These are phyloP conservation scores for Limonius californicus DNA, from an alignment of 1,140 invertebrate species.

Conservation along the genomic window DNA sequence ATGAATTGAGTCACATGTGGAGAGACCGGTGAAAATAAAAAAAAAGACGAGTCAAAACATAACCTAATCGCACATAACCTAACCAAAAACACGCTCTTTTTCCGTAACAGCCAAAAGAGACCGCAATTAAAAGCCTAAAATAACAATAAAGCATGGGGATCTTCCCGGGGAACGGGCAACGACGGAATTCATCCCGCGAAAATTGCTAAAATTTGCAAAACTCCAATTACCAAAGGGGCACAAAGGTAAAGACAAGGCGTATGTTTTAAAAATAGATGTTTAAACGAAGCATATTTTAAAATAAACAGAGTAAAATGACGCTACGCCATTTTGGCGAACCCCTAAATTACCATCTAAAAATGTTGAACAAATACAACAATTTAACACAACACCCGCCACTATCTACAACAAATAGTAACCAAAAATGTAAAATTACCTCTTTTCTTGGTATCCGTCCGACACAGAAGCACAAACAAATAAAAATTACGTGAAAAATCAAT, in stretches of 20 bases:
- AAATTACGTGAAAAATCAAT: constrained; percentile 44
- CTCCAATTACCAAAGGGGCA: no score
- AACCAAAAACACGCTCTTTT: not conserved
- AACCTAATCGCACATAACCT: constrained; percentile 26
- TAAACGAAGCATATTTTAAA: constrained; percentile 25
- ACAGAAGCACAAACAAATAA: constrained; percentile 26
- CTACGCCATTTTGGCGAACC: constrained; percentile 44
- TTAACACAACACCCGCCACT: constrained; percentile 16
- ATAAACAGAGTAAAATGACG: constrained; percentile 31
- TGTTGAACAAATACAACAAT: constrained; percentile 40
- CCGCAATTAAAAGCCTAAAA: no score
- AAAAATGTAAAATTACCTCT: constrained; percentile 18
- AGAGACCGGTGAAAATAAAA: constrained; percentile 24
- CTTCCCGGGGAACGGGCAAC: no score
- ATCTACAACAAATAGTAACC: constrained; percentile 25
- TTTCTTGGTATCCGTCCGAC: not conserved
- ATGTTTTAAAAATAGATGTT: constrained; percentile 13
- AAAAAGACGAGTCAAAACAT: constrained; percentile 30
- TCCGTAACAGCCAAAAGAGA: no score
- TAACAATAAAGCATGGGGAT: no score
- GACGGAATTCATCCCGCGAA: no score
- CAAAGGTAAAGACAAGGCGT: no score
- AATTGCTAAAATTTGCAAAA: no score
- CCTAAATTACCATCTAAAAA: constrained; percentile 40
- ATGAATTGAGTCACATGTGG: not conserved